Percentiles rank a stretch among this genome's conserved stretches.
Evolutionary conservation across 2,888 invertebrate species (phyloP).

Genomic region (Eumerus sabulonum): DNA sequence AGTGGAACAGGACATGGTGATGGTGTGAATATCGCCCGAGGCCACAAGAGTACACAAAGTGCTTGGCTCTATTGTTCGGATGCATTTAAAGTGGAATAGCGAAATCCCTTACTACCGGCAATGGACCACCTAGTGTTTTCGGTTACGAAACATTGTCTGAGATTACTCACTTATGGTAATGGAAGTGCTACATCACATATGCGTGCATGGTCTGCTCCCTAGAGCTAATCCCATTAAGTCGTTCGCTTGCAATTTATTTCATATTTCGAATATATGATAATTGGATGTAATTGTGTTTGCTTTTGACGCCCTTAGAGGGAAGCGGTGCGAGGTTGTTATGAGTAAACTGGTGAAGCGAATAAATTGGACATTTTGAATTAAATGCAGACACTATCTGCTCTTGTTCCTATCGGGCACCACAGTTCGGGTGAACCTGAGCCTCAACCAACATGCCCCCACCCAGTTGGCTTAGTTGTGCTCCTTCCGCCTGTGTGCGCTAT

Average conservation of each 20-base stretch:
- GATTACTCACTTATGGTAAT: slow-evolving; percentile 23
- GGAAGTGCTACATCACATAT: background rate
- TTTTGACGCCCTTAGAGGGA: no score
- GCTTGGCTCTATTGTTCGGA: slow-evolving; percentile 31
- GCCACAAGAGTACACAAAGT: slow-evolving; percentile 64
- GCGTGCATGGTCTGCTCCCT: slow-evolving; percentile 19
- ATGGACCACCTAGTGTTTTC: slow-evolving; percentile 41
- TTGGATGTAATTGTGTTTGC: slow-evolving; percentile 38
- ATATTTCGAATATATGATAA: slow-evolving; percentile 48
- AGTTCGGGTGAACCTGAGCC: no score
- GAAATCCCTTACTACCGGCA: slow-evolving; percentile 36
- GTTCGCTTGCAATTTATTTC: slow-evolving; percentile 33
- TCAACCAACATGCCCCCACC: no score
- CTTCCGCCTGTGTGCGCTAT: no score
- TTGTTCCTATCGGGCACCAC: no score
- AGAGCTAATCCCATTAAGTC: slow-evolving; percentile 58
- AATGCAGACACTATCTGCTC: no score
- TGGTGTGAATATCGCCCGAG: slow-evolving; percentile 66
- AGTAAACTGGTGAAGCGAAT: no score
- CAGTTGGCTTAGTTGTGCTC: no score
- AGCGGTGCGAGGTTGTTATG: no score
- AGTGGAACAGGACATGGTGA: slow-evolving; percentile 48
- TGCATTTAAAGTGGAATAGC: slow-evolving; percentile 27
- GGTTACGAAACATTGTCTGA: slow-evolving; percentile 34
- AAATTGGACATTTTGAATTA: no score